A percentile compares a stretch with the other conserved stretches of the same genome.
Evolutionary conservation across 2,888 invertebrate genomes (phyloP).

Genomic region (Apotomis capreana): DNA sequence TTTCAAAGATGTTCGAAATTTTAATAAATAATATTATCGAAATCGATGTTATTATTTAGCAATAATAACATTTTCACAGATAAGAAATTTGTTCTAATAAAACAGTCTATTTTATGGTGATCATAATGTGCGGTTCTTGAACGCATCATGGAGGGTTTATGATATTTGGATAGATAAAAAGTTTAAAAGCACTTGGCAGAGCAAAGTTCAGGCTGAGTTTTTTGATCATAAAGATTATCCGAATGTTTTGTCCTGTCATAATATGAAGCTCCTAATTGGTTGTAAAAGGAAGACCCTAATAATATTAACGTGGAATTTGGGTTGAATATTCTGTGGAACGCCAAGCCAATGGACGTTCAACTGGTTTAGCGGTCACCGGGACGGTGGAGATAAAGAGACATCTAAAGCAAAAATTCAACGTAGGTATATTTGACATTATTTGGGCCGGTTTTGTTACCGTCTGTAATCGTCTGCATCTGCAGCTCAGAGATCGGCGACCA

Average conservation of each 20-base stretch:
- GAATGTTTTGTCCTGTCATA: background rate
- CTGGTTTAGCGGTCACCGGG: background rate
- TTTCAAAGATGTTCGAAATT: too few species aligned
- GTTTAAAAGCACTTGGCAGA: too few species aligned
- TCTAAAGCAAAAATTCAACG: background rate
- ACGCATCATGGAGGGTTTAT: too few species aligned
- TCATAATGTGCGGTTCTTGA: too few species aligned
- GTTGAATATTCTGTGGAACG: background rate
- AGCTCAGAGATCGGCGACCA: too few species aligned
- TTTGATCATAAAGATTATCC: background rate
- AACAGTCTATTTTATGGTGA: too few species aligned
- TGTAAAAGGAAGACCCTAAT: background rate
- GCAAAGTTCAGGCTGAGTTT: background rate
- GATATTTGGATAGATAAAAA: background rate
- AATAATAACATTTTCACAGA: too few species aligned
- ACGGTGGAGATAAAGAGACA: background rate
- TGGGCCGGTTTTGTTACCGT: too few species aligned
- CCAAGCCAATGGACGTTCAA: background rate
- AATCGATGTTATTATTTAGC: too few species aligned
- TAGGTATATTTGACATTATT: background rate
- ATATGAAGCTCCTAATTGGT: background rate
- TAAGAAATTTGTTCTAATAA: too few species aligned
- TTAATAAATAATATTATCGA: too few species aligned
- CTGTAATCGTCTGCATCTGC: too few species aligned
- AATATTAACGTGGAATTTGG: background rate